Evolutionary conservation across 1,140 invertebrate genomes (phyloP).

Genomic region (Tetragonula clypearis): DNA sequence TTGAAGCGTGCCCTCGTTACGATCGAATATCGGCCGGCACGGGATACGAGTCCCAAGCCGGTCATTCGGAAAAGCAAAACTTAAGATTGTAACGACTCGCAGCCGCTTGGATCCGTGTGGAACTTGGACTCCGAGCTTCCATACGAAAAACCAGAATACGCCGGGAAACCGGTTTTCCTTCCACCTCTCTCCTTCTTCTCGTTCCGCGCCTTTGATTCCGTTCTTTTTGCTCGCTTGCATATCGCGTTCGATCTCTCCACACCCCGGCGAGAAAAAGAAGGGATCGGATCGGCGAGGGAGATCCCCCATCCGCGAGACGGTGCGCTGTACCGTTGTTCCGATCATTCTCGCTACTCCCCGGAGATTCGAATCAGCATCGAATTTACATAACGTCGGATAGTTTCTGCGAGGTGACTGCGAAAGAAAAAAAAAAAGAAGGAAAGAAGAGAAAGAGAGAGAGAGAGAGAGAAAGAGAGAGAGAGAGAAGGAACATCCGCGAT

Average conservation of each 20-base stretch:
- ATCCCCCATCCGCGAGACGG: neutral
- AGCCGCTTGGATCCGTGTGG: constrained; percentile 1
- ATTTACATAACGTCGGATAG: constrained; percentile 32
- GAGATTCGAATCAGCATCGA: constrained; percentile 41
- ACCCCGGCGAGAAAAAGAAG: constrained; percentile 2
- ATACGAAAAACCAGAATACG: constrained; percentile 62
- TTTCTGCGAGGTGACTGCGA: neutral
- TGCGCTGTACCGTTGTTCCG: neutral
- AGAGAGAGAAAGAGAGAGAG: neutral
- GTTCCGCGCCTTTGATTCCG: constrained; percentile 32
- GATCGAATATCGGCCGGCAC: constrained; percentile 49
- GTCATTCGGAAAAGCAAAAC: constrained; percentile 60
- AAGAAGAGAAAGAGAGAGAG: no score
- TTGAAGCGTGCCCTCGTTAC: constrained; percentile 37
- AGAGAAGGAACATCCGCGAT: no score
- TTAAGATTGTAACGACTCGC: constrained; percentile 59
- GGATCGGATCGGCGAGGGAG: neutral
- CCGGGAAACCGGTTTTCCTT: constrained; percentile 34
- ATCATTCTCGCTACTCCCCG: constrained; percentile 16
- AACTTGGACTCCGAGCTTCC: constrained; percentile 43
- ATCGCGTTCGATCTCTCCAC: constrained; percentile 48
- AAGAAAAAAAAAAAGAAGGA: neutral
- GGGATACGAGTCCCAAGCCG: constrained; percentile 57
- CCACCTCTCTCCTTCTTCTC: neutral
- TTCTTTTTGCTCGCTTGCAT: constrained; percentile 39